Evolutionary conservation across 2,797 vertebrate genomes (phyloP), one percentile per base, ranked within the genome.

Genomic region (Rhabdomys pumilio): DNA sequence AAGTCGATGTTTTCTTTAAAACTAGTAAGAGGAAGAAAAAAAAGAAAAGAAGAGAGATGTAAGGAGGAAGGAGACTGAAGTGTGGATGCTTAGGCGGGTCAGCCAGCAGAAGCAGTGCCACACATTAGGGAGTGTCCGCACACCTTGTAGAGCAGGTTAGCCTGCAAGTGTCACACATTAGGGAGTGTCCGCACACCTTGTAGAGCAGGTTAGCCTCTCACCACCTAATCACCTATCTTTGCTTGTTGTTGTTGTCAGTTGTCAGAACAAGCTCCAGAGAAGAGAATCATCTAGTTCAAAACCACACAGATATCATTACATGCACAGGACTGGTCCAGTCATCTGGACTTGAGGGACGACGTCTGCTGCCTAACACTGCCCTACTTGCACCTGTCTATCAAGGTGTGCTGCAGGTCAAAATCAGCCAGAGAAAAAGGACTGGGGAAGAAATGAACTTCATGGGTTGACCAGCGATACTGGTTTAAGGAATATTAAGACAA

Each of bases 261-360:
- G 38, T 83, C 53, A 47, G 47, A 92, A 47, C 1, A 31, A 76
- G 59, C 38, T 89, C 41, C 11, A 24, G 69, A 80, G 59, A 87
- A 76, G 15, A 7, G 44, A 38, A 65, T 29, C 34, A 15, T 50
- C 44, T 65, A 9, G 15, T 29, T 15, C 7, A 41, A 47, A 38
- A 20, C 47, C 76, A 53, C 31, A n/a, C 0, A 31, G 65, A 72
- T 34, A 55, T 31, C 31, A 8, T 38, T 44, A 41, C 22, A 8
- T 1, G 5, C 29, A 17, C 0, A n/a, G 47, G 31, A 38, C 0
- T 67, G 44, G 44, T 6, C 47, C 1, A 0, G 29, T 15, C 22
- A 24, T 2, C 12, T 1, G 13, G 53, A 57, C 9, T 0, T 3
- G 88, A 77, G 67, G 80, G 26, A 12, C 0, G 17, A 20, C 12